Conservation (phyloP, 2,888 invertebrate species). For the Oscheius sp. region DNA sequence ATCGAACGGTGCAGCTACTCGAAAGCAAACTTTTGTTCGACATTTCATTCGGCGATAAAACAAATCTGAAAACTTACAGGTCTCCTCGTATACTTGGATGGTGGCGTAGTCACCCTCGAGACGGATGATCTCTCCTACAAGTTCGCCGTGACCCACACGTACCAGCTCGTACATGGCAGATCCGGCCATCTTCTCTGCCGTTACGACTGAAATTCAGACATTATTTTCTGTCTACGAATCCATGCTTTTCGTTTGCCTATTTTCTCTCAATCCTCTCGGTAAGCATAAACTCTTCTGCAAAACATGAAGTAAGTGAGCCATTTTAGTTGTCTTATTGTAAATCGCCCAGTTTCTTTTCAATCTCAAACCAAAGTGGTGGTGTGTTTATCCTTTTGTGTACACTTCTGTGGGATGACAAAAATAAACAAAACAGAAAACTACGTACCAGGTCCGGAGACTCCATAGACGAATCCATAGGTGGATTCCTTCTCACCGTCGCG, state of each 20-base stretch:
- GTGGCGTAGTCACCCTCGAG: slow-evolving; percentile 99
- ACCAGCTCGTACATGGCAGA: slow-evolving; percentile 98
- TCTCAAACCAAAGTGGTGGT: too few species aligned
- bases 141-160: slow-evolving; percentile 94
- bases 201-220: slow-evolving; percentile 83
- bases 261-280: too few species aligned
- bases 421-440: slow-evolving; percentile 5
- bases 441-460: slow-evolving; percentile 96
- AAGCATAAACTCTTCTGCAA: too few species aligned
- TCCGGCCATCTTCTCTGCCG: slow-evolving; percentile 98
- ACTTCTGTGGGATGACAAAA: neutral
- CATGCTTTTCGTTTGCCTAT: too few species aligned
- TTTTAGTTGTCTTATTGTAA: too few species aligned
- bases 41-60: neutral
- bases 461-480: slow-evolving; percentile 91
- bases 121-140: slow-evolving; percentile 99
- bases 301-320: too few species aligned
- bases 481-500: slow-evolving; percentile 35
- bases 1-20: neutral
- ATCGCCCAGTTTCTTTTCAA: too few species aligned
- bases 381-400: too few species aligned
- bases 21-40: too few species aligned
- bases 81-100: slow-evolving; percentile 87
- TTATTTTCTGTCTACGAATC: too few species aligned
- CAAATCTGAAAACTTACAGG: slow-evolving; percentile 74